A percentile compares a stretch with the other conserved stretches of the same genome.
Conservation (phyloP, 2,113 vertebrate species). For the Myiopsitta monachus region DNA sequence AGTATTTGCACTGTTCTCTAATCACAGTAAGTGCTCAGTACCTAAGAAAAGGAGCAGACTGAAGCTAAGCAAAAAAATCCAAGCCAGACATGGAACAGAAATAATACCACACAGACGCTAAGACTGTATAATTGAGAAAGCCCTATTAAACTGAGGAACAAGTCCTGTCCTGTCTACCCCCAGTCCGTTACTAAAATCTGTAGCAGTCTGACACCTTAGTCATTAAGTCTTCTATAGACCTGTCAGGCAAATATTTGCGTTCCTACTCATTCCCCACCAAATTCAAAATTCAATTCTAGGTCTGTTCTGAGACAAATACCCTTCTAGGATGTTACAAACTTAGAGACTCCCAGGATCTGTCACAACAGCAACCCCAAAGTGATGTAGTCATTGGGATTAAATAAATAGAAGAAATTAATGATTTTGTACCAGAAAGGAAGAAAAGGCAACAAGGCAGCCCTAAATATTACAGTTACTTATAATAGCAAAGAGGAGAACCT, state of each 20-base stretch:
- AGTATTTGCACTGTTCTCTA: not conserved
- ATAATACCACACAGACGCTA: not conserved
- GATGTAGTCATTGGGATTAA: not conserved
- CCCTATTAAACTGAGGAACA: not conserved
- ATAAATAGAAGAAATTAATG: not conserved
- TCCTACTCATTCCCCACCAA: not conserved
- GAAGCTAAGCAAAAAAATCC: conserved; percentile 11
- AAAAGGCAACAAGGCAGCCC: not conserved
- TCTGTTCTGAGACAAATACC: not conserved
- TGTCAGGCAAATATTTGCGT: not conserved
- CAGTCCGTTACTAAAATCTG: not conserved
- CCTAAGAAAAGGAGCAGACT: not conserved
- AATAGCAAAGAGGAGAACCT: not conserved
- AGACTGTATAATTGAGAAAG: not conserved
- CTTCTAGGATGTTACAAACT: not conserved
- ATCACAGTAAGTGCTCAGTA: conserved; percentile 23
- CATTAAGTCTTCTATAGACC: not conserved
- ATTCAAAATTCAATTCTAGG: not conserved
- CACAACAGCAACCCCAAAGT: not conserved
- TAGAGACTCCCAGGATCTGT: not conserved
- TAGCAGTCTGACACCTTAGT: not conserved
- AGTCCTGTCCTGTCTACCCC: not conserved
- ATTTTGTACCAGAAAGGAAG: not conserved
- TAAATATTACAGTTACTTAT: not conserved
- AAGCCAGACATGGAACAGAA: not conserved